A percentile compares a stretch with the other conserved stretches of the same genome.
These are phyloP conservation scores for Drosophila imparisetae DNA, from an alignment of 2,888 invertebrate species.

Conservation along the genomic window DNA sequence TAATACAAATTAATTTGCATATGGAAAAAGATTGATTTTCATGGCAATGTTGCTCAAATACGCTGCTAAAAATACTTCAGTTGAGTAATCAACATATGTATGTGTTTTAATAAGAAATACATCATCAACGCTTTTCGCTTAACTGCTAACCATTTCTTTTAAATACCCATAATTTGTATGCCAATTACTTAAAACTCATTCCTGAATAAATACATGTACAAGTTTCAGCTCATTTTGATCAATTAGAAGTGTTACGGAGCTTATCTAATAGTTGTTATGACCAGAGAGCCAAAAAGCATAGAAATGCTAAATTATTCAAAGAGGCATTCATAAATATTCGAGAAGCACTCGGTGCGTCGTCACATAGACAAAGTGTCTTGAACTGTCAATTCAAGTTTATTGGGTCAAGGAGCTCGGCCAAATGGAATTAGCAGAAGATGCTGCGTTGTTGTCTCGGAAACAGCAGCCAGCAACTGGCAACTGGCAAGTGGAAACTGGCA, in stretches of 20 bases:
- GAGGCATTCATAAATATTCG: slow-evolving; percentile 72
- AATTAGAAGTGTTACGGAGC: background rate
- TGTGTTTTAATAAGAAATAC: background rate
- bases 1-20: slow-evolving; percentile 32
- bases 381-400: slow-evolving; percentile 82
- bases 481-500: slow-evolving; percentile 29
- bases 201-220: background rate
- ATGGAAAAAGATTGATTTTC: slow-evolving; percentile 2
- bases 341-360: slow-evolving; percentile 62
- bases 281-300: slow-evolving; percentile 6
- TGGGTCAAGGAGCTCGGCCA: slow-evolving; percentile 82
- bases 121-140: background rate
- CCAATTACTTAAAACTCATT: background rate
- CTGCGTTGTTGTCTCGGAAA: slow-evolving; percentile 53
- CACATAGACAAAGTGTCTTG: slow-evolving; percentile 67
- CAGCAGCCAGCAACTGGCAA: slow-evolving; percentile 29
- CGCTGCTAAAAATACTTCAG: slow-evolving; percentile 13
- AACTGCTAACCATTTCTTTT: no score
- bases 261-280: slow-evolving; percentile 11
- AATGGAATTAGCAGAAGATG: slow-evolving; percentile 25
- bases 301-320: slow-evolving; percentile 59
- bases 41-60: slow-evolving; percentile 8
- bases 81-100: background rate
- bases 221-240: background rate
- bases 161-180: background rate